Evolutionary conservation across 2,888 invertebrate genomes (phyloP), one percentile per base, ranked within the genome.

Genomic region (Leptinotarsa rubiginosa): DNA sequence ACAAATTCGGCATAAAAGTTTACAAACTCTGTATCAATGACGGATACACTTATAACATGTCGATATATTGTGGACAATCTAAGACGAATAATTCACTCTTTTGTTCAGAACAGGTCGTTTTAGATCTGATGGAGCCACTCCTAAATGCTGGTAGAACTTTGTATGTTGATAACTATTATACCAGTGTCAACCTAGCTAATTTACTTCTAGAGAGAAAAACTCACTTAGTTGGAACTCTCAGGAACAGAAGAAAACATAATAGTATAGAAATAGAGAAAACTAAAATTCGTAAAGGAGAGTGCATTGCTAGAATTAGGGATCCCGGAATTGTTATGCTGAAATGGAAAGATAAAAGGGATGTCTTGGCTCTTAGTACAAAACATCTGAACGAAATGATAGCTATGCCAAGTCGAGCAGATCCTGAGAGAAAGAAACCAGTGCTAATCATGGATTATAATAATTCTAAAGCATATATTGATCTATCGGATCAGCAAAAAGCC

Each of bases 401-500:
- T 70, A 47, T 65, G 52, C 50, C 71, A 52, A 65, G 52, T 65
- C 71, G 52, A 71, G 52, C 65, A 71, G 49, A 71, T 65, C 52
- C 71, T 71, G 50, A 65, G 49, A 71, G 65, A 65, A 65, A 25
- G 49, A 71, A 49, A 65, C 50, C 62, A 52, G 65, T 65, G 54
- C 52, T 69, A 54, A 69, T 69, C 41, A 56, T 69, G 31, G 69
- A 69, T 41, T 69, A 69, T 69, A 69, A 69, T 54, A n/a, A 47
- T 47, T 65, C 47, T 47, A 18, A 64, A 49, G 62, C 59, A 70
- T 59, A 62, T 20, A 62, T 70, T 47, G 64, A 70, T 70, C 70
- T 70, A 49, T 25, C 70, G 64, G 70, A 70, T 64, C 70, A 70
- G 64, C 70, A 70, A 47, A 70, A 70, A 70, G 64, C 70, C 47